Evolutionary conservation across 2,888 invertebrate species (phyloP).

Genomic region (Xanthia togata): DNA sequence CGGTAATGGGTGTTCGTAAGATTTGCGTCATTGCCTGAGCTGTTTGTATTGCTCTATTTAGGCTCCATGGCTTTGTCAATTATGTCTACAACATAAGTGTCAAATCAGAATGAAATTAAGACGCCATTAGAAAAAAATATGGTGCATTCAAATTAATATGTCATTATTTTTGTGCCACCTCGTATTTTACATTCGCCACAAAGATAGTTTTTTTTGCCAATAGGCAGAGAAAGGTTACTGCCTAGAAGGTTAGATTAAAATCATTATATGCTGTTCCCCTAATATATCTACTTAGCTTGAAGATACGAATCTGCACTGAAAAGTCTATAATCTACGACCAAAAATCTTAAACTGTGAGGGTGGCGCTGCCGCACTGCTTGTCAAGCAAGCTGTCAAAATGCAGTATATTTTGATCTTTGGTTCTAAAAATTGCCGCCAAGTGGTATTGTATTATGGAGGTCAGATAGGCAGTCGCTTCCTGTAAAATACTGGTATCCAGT

Average conservation of each 20-base stretch:
- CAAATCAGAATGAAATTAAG: no score
- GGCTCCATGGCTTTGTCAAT: no score
- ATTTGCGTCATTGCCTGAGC: no score
- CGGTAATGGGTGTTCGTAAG: no score
- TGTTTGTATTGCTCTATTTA: no score
- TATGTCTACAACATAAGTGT: no score
- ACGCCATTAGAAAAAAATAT: no score
- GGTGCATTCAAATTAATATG: no score
- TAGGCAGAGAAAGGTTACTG: not conserved
- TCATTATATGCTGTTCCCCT: slow-evolving; percentile 5
- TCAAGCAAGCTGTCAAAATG: not conserved
- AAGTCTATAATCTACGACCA: slow-evolving; percentile 28
- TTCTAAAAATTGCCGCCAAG: not conserved
- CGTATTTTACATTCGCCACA: no score
- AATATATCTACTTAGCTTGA: slow-evolving; percentile 36
- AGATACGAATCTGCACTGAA: slow-evolving; percentile 34
- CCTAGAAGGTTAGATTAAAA: not conserved
- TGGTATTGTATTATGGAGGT: not conserved
- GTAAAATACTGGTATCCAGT: not conserved
- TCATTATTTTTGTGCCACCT: no score
- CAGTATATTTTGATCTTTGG: not conserved
- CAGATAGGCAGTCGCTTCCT: not conserved
- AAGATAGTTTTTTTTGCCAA: not conserved
- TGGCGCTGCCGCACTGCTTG: slow-evolving; percentile 1
- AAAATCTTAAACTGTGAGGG: not conserved